Evolutionary conservation across 2,797 vertebrate species (phyloP).

Genomic region (Pterois miles): DNA sequence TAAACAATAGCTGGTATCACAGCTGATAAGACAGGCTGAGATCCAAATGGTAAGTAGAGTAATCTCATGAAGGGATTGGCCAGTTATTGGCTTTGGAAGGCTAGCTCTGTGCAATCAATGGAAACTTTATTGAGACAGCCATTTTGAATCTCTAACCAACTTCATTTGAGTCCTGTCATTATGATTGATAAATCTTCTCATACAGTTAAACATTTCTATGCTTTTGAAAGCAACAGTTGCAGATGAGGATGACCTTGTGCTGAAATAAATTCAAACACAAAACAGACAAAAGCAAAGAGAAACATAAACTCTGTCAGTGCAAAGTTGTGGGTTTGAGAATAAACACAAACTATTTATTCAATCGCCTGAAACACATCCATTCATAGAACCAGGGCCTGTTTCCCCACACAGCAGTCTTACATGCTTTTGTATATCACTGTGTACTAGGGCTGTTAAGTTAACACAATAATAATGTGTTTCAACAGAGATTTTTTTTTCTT

Average conservation of each 20-base stretch:
- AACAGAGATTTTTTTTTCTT: too few species aligned
- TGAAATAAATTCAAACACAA: too few species aligned
- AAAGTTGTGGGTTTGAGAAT: too few species aligned
- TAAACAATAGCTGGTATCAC: slow-evolving; percentile 39
- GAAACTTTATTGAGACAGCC: neutral
- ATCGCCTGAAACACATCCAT: too few species aligned
- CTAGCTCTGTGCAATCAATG: neutral
- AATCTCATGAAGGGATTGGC: slow-evolving; percentile 47
- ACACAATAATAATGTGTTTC: too few species aligned
- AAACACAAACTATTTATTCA: too few species aligned
- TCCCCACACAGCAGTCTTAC: too few species aligned
- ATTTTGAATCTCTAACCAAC: neutral
- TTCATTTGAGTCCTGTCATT: neutral
- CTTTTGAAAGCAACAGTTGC: too few species aligned
- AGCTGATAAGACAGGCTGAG: slow-evolving; percentile 13
- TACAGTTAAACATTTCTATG: neutral
- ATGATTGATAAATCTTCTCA: neutral
- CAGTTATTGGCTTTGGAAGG: slow-evolving; percentile 30
- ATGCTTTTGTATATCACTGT: too few species aligned
- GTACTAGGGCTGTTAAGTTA: too few species aligned
- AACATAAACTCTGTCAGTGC: neutral
- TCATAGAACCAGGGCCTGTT: too few species aligned
- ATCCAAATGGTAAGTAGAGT: slow-evolving; percentile 25
- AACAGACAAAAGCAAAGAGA: neutral
- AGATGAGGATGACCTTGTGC: too few species aligned